A percentile compares a stretch with the other conserved stretches of the same genome.
These are phyloP conservation scores for Plebejus melissa DNA, from an alignment of 2,888 invertebrate species.

Conservation along the genomic window DNA sequence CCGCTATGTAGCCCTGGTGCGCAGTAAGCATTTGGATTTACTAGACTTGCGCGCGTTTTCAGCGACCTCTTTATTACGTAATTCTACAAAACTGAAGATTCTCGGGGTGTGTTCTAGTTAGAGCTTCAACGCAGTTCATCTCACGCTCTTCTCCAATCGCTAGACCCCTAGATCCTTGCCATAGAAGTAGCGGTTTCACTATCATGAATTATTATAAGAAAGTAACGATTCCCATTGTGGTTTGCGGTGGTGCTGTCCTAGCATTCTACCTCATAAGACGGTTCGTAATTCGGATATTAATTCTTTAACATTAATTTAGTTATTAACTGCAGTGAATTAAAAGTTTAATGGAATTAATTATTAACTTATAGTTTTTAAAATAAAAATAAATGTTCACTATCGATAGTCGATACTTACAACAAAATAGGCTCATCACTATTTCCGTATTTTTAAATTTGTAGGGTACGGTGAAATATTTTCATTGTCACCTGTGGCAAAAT, in stretches of 20 bases:
- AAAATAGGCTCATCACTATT: background rate
- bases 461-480: background rate
- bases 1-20: constrained; percentile 62
- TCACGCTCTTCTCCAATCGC: constrained; percentile 50
- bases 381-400: background rate
- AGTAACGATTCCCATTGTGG: constrained; percentile 72
- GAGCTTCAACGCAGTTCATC: constrained; percentile 55
- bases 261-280: constrained; percentile 77
- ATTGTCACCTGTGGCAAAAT: background rate
- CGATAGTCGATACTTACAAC: background rate
- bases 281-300: constrained; percentile 54
- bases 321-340: background rate
- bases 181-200: constrained; percentile 48
- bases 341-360: background rate
- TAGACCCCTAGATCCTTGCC: constrained; percentile 43
- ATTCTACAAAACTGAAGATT: constrained; percentile 64
- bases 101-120: constrained; percentile 72
- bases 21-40: constrained; percentile 75
- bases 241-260: constrained; percentile 75
- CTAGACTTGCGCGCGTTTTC: constrained; percentile 76
- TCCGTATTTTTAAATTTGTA: background rate
- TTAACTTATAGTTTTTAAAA: background rate
- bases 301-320: constrained; percentile 9
- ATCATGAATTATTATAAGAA: constrained; percentile 73
- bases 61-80: constrained; percentile 78